Evolutionary conservation across 2,797 vertebrate species (phyloP), one percentile per base, ranked within the genome.

Genomic region (Salarias fasciatus): DNA sequence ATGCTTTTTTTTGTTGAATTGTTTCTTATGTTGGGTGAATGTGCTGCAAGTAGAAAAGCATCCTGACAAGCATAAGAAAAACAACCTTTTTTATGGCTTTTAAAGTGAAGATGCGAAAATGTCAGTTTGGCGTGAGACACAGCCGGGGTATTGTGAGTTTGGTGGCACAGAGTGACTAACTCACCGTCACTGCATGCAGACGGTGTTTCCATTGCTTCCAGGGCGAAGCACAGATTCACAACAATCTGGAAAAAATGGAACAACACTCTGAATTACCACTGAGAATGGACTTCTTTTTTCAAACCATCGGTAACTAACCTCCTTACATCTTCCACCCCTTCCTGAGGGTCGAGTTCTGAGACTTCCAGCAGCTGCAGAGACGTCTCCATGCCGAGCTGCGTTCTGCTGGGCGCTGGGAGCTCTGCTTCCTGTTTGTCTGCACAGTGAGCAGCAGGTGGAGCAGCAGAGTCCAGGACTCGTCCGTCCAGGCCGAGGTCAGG

Each of bases 201-300:
- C 2, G 90, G 86, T 0, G 60, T 83, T 3, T 40, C 79, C 90
- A 93, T 73, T 35, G 88, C 90, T 1, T 92, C 92, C 72, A 93
- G 57, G 14, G 75, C 87, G 3, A 88, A 82, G 72, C 91, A 93
- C 50, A 93, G 79, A 77, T 94, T 93, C 30, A 93, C 52, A 70
- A 94, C 89, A 73, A 93, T 51, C 92, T 93, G 68, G 57, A 48
- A 62, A 44, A 42, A 40, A 48, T 29, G 14, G 46, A 50, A n/a
- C 38, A 2, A 8, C 2, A 31, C 5, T 0, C 1, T 9, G 0
- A 2, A 13, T 48, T 0, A 40, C 44, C 0, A 38, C 2, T 8
- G 2, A 11, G 10, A 3, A 3, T 38, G 0, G 49, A 3, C 1
- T 7, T 8, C 9, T 35, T 24, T 24, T 24, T 42, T 49, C 44